Base-by-base conservation (phyloP, 2,113 vertebrate species). In the Rousettus leschenaultii region DNA sequence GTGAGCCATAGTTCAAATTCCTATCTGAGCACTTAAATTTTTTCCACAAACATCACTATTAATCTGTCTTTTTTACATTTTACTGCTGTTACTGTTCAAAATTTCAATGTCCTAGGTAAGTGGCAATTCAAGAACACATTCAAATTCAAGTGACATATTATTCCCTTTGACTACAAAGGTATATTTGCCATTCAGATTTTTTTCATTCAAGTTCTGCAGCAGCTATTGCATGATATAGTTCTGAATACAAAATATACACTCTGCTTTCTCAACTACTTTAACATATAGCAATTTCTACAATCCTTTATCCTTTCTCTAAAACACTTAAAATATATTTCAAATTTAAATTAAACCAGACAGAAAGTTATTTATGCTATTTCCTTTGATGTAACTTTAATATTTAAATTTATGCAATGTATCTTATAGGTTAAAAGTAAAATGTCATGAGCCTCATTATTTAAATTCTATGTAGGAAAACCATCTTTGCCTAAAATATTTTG, bases 41-140 rank as follows among this genome's bases (percentile, higher is more conserved):
- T 93, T 95, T 93, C 86, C 45, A 92, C 18, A 80, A 92, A 93
- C 73, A 91, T 86, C 83, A 55, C 43, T 63, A 96, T 92, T 97
- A 95, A 96, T 71, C 48, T 90, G 61, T 21, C 55, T 73, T 91
- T 92, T 96, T 95, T 95, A 77, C 74, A 86, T 94, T 97, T 95
- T 93, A 88, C 10, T 86, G 70, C 40, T 73, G 18, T 80, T 91
- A 87, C 57, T 89, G 24, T 86, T 95, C 28, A 90, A 96, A 97
- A 91, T 93, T 85, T 86, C 94, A 95, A 78, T 97, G 55, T 95
- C 53, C 74, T 74, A 96, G 86, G 90, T 74, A 97, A 96, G 96
- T 75, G 91, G 74, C 71, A 96, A 96, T 91, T 96, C 57, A 70
- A 79, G 79, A 97, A 91, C 12, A 71, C 59, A 96, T 83, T 63